A percentile compares a stretch with the other conserved stretches of the same genome.
Evolutionary conservation across 2,797 vertebrate species (phyloP).

Genomic region (Astyanax mexicanus): DNA sequence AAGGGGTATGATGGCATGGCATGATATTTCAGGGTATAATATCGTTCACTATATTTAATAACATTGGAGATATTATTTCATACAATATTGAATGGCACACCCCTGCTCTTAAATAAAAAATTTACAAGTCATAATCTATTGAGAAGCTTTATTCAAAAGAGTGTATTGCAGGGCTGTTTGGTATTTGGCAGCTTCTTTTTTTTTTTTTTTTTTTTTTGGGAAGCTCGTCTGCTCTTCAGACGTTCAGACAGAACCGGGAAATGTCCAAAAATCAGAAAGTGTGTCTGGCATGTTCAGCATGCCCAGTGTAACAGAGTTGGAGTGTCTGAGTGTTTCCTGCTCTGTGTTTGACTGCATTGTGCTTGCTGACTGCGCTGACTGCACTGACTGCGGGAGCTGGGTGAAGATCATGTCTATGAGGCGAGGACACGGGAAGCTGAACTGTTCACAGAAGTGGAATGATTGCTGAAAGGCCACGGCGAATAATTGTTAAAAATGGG

Average conservation of each 20-base stretch:
- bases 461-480: constrained; percentile 76
- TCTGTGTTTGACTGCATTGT: background rate
- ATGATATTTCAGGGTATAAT: too few relatives aligned
- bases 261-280: background rate
- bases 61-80: too few relatives aligned
- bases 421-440: constrained; percentile 65
- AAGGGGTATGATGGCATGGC: too few relatives aligned
- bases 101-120: too few relatives aligned
- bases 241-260: background rate
- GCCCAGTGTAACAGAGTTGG: too few relatives aligned
- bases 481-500: constrained; percentile 78
- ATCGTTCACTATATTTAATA: too few relatives aligned
- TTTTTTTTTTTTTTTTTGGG: too few relatives aligned
- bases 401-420: constrained; percentile 66
- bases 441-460: constrained; percentile 78
- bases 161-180: too few relatives aligned
- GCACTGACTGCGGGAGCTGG: background rate
- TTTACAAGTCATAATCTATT: too few relatives aligned
- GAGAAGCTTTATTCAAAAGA: background rate
- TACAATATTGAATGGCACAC: too few relatives aligned
- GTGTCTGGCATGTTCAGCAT: background rate
- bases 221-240: background rate
- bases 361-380: too few relatives aligned
- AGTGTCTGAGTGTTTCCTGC: background rate
- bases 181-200: background rate